These are phyloP conservation scores for Hippocampus kuda DNA, from an alignment of 2,797 vertebrate genomes.

Conservation along the genomic window DNA sequence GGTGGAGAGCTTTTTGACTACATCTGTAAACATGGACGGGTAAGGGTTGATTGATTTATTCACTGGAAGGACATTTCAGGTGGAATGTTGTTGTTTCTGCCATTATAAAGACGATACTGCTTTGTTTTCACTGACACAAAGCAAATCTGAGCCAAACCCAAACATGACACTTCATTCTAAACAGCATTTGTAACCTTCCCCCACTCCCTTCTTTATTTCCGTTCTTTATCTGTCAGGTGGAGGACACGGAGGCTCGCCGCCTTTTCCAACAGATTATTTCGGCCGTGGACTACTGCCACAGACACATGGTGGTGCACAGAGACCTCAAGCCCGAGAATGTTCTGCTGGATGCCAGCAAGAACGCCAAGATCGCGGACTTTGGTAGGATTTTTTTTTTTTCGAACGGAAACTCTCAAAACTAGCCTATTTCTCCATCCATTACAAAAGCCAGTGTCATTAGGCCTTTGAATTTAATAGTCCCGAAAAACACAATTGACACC, in stretches of 20 bases:
- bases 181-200: not conserved
- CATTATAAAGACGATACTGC: not conserved
- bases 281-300: slow-evolving; percentile 95
- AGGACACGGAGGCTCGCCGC: slow-evolving; percentile 85
- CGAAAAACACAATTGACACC: no score
- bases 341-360: slow-evolving; percentile 89
- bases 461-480: no score
- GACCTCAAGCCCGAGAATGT: slow-evolving; percentile 99
- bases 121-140: not conserved
- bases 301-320: slow-evolving; percentile 98
- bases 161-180: not conserved
- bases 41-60: slow-evolving; percentile 32
- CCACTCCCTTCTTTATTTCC: not conserved
- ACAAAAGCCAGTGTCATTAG: no score
- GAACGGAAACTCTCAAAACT: no score
- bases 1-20: slow-evolving; percentile 99
- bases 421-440: no score
- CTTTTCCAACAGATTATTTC: slow-evolving; percentile 99
- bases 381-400: slow-evolving; percentile 62
- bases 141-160: not conserved
- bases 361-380: slow-evolving; percentile 98
- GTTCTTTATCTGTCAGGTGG: slow-evolving; percentile 68
- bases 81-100: not conserved
- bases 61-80: not conserved
- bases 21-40: slow-evolving; percentile 99